Evolutionary conservation across 2,797 vertebrate genomes (phyloP).

Genomic region (Strix occidentalis): DNA sequence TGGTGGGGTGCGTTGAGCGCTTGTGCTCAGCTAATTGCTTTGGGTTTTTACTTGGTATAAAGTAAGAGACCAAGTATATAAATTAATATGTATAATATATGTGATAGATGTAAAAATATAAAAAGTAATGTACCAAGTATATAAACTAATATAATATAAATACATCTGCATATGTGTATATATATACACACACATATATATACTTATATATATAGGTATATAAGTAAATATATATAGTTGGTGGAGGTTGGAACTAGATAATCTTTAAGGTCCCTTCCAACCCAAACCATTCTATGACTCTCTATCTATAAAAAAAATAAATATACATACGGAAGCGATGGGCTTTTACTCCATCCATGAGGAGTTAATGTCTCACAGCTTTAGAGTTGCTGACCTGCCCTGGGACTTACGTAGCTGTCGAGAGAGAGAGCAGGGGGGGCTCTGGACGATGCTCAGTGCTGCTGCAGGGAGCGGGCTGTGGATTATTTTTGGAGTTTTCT

Average conservation of each 20-base stretch:
- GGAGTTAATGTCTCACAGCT: rapidly evolving
- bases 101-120: background rate
- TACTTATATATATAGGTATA: background rate
- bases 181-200: background rate
- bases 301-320: no score
- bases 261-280: background rate
- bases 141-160: background rate
- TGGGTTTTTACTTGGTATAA: background rate
- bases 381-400: background rate
- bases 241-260: background rate
- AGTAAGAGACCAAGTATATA: background rate
- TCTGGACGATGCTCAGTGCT: background rate
- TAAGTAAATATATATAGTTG: background rate
- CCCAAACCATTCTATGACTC: background rate
- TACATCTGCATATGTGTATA: background rate
- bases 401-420: rapidly evolving
- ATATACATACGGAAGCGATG: background rate
- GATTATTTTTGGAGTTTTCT: background rate
- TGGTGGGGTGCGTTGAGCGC: rapidly evolving
- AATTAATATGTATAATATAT: background rate
- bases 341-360: background rate
- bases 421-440: background rate
- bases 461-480: rapidly evolving
- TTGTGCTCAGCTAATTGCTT: background rate
- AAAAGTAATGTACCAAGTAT: background rate